Conservation (phyloP, 2,113 vertebrate species). For the Gadus chalcogrammus region DNA sequence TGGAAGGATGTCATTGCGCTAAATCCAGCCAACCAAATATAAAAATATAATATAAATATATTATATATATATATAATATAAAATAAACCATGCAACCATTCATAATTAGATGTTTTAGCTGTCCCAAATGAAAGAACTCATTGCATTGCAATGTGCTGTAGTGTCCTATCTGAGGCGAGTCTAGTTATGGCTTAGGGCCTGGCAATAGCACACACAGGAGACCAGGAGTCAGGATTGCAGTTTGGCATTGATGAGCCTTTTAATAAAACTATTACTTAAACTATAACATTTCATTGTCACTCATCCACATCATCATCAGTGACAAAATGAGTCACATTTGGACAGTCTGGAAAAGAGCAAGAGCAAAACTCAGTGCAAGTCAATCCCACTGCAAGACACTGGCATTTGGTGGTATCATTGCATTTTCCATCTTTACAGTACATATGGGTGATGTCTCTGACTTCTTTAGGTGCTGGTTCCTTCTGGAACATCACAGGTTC, state of each 20-base stretch:
- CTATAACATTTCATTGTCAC: slow-evolving; percentile 4
- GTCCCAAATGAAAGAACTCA: no score
- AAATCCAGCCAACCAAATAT: no score
- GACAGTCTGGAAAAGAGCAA: background rate
- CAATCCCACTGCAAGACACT: slow-evolving; percentile 14
- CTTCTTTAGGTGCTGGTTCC: slow-evolving; percentile 13
- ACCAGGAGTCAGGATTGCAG: background rate
- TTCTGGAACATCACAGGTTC: slow-evolving; percentile 18
- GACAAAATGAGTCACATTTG: background rate
- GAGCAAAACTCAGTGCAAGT: slow-evolving; percentile 24
- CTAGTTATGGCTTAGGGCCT: no score
- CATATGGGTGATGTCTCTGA: slow-evolving; percentile 20
- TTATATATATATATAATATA: no score
- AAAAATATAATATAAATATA: no score
- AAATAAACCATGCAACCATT: no score
- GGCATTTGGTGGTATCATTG: slow-evolving; percentile 19
- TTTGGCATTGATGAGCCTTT: background rate
- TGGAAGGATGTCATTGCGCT: no score
- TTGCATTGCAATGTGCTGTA: no score
- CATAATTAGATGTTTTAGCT: no score
- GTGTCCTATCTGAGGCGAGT: no score
- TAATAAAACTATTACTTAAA: background rate
- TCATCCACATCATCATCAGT: slow-evolving; percentile 21
- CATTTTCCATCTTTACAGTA: slow-evolving; percentile 20
- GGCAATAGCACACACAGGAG: background rate